Percentiles rank a stretch among this genome's conserved stretches.
These are phyloP conservation scores for Stegophylla sp. DNA, from an alignment of 2,888 invertebrate genomes.

Conservation along the genomic window DNA sequence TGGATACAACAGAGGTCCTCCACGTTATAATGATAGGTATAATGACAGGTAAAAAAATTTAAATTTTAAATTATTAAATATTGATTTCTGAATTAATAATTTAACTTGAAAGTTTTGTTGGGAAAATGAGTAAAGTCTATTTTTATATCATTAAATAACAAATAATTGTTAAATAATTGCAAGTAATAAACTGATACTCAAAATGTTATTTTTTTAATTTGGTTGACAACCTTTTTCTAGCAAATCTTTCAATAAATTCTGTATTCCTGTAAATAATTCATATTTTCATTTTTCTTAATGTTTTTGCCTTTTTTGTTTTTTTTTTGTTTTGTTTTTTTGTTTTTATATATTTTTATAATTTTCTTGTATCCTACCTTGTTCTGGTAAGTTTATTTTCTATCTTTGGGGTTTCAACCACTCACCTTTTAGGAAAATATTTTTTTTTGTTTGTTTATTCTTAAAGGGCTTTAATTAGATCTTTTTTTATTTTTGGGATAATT, in stretches of 20 bases:
- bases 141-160: slow-evolving; percentile 2
- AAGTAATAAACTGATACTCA: not conserved
- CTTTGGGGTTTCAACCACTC: not conserved
- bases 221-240: slow-evolving; percentile 30
- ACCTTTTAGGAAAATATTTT: slow-evolving; percentile 15
- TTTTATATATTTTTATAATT: slow-evolving; percentile 21
- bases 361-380: slow-evolving; percentile 40
- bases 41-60: slow-evolving; percentile 53
- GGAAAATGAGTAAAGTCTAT: slow-evolving; percentile 22
- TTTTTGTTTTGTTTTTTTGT: not conserved
- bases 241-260: slow-evolving; percentile 4
- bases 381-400: slow-evolving; percentile 17
- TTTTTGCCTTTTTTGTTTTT: slow-evolving; percentile 9
- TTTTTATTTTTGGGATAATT: slow-evolving; percentile 60
- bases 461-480: slow-evolving; percentile 57
- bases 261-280: slow-evolving; percentile 31
- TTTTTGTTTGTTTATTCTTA: slow-evolving; percentile 41
- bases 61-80: not conserved
- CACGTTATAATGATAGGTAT: slow-evolving; percentile 59
- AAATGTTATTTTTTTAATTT: not conserved
- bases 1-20: slow-evolving; percentile 57
- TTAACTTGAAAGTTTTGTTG: slow-evolving; percentile 12
- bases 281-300: not conserved
- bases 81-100: slow-evolving; percentile 1
- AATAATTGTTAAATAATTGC: not conserved